Conservation (phyloP, 2,113 vertebrate species). For the Brachirus orientalis region DNA sequence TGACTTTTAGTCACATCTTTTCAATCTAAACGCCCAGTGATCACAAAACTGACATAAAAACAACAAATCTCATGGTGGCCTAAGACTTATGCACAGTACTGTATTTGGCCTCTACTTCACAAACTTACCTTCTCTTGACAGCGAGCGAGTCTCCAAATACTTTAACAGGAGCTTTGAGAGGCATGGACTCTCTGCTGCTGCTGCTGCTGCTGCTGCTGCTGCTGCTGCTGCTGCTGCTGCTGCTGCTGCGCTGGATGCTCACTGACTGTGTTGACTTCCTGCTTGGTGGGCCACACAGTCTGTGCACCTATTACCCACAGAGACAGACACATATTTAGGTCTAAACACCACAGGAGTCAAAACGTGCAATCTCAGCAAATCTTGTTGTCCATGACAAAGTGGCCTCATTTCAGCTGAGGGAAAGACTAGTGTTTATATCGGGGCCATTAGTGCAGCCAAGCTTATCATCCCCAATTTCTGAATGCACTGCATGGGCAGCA, state of each 20-base stretch:
- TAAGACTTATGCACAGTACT: no score
- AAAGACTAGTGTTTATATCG: slow-evolving; percentile 23
- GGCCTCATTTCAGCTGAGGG: slow-evolving; percentile 23
- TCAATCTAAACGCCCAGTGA: no score
- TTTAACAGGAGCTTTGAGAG: slow-evolving; percentile 72
- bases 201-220: slow-evolving; percentile 3
- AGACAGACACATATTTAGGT: slow-evolving; percentile 29
- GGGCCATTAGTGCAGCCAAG: slow-evolving; percentile 40
- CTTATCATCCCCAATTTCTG: slow-evolving; percentile 24
- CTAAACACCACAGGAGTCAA: slow-evolving; percentile 21
- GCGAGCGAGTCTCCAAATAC: slow-evolving; percentile 77
- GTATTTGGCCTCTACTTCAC: slow-evolving; percentile 3
- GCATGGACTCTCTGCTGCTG: slow-evolving; percentile 73
- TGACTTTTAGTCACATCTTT: no score
- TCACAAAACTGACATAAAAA: no score
- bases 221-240: not conserved
- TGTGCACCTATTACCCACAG: slow-evolving; percentile 78
- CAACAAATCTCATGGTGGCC: no score
- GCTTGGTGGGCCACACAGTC: slow-evolving; percentile 83
- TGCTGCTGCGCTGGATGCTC: slow-evolving; percentile 66
- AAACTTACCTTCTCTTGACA: slow-evolving; percentile 85
- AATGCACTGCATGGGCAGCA: slow-evolving; percentile 2
- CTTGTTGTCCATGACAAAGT: slow-evolving; percentile 31
- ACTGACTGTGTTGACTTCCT: slow-evolving; percentile 73
- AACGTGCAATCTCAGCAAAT: slow-evolving; percentile 29